Conservation (phyloP, 2,797 vertebrate genomes). For the Diglossa cyanea region DNA sequence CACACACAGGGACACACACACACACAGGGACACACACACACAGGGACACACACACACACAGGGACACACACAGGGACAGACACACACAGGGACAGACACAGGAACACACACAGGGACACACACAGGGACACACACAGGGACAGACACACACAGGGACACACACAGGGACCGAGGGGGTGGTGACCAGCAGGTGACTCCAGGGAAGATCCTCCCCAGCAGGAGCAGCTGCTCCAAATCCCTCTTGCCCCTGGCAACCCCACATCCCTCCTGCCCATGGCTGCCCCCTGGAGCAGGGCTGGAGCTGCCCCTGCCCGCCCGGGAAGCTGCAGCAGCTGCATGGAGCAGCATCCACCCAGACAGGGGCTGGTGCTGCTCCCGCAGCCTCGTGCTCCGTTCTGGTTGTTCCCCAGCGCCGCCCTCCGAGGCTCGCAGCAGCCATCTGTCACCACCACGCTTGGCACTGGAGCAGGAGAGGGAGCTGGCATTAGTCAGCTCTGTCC, state of each 20-base stretch:
- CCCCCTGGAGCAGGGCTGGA: background rate
- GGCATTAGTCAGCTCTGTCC: slow-evolving; percentile 35
- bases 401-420: slow-evolving; percentile 18
- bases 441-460: background rate
- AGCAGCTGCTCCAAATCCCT: background rate
- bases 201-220: background rate
- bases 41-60: too few species aligned
- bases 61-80: too few species aligned
- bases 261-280: background rate
- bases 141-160: too few species aligned
- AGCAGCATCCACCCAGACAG: background rate
- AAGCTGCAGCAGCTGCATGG: rapidly evolving
- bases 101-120: too few species aligned
- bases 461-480: background rate
- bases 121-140: too few species aligned
- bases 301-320: background rate
- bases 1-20: too few species aligned
- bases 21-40: too few species aligned
- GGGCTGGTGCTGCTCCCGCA: background rate
- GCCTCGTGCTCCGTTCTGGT: background rate
- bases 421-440: slow-evolving; percentile 23
- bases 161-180: background rate
- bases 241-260: rapidly evolving
- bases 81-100: too few species aligned
- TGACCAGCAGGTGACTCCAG: background rate